phyloP scores from a whole-genome alignment of 1,140 invertebrate species.

The Drosophila fuyamai region DNA sequence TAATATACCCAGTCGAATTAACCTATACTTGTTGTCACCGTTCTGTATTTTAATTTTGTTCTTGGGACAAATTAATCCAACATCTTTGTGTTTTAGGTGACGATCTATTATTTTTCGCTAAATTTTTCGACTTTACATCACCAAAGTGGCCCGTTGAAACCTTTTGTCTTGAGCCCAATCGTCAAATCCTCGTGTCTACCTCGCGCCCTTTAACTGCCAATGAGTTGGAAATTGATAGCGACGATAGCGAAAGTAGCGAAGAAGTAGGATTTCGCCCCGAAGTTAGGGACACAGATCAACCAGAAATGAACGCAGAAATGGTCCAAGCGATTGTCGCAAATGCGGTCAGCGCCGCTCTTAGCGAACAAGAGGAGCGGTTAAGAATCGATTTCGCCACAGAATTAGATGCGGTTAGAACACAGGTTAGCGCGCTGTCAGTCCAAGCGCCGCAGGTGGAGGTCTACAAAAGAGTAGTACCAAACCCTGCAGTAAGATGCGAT shows the following conservation, averaged over 20 bases:
- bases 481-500: slow-evolving; percentile 19
- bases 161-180: slow-evolving; percentile 1
- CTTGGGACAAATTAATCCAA: slow-evolving; percentile 9
- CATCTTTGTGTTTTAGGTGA: slow-evolving; percentile 10
- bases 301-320: slow-evolving; percentile 8
- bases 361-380: background rate
- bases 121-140: background rate
- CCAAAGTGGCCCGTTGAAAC: background rate
- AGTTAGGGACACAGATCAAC: background rate
- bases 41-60: slow-evolving; percentile 3
- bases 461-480: background rate
- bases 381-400: background rate
- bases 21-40: slow-evolving; percentile 2
- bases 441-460: slow-evolving; percentile 9
- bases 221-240: slow-evolving; percentile 9
- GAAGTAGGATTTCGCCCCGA: slow-evolving; percentile 1
- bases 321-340: slow-evolving; percentile 15
- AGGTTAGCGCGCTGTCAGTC: slow-evolving; percentile 4
- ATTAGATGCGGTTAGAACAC: background rate
- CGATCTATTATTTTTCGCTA: background rate
- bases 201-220: slow-evolving; percentile 1
- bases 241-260: slow-evolving; percentile 12
- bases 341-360: slow-evolving; percentile 8
- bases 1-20: slow-evolving; percentile 12
- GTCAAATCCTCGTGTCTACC: background rate